phyloP scores from a whole-genome alignment of 2,797 vertebrate genomes.

The Coregonus ussuriensis region DNA sequence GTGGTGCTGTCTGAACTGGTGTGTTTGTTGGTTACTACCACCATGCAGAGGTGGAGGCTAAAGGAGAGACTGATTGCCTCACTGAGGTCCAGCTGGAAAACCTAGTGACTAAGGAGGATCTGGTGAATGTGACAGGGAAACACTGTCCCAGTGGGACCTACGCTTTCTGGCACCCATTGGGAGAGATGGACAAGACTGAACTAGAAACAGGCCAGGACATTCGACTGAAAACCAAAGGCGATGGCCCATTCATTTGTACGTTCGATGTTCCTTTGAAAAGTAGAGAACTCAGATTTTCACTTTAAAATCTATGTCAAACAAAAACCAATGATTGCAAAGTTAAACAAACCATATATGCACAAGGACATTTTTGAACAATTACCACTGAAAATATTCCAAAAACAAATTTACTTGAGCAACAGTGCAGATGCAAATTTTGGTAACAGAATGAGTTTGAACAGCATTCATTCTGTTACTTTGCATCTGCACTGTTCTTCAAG shows the following conservation, averaged over 20 bases:
- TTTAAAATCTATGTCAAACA: no score
- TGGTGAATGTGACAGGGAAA: constrained; percentile 75
- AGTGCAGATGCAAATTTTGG: no score
- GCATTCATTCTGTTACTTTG: no score
- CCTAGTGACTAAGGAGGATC: constrained; percentile 76
- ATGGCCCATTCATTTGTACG: constrained; percentile 87
- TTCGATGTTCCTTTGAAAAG: constrained; percentile 3
- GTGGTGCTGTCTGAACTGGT: no score
- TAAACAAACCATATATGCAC: no score
- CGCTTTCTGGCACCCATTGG: constrained; percentile 85
- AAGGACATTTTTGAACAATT: no score
- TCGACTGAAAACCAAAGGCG: constrained; percentile 83
- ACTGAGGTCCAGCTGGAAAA: constrained; percentile 72
- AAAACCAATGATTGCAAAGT: no score
- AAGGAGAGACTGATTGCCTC: constrained; percentile 79
- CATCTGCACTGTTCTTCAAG: no score
- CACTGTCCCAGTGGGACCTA: constrained; percentile 71
- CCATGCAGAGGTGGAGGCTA: constrained; percentile 79
- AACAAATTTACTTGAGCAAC: no score
- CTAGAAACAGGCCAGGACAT: constrained; percentile 79
- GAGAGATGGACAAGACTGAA: constrained; percentile 80
- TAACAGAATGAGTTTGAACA: no score
- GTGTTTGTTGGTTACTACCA: background rate
- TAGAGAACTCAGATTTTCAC: no score
- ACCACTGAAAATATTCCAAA: no score